Base-by-base conservation (phyloP, 2,888 invertebrate species). In the Drosophila ustulata region DNA sequence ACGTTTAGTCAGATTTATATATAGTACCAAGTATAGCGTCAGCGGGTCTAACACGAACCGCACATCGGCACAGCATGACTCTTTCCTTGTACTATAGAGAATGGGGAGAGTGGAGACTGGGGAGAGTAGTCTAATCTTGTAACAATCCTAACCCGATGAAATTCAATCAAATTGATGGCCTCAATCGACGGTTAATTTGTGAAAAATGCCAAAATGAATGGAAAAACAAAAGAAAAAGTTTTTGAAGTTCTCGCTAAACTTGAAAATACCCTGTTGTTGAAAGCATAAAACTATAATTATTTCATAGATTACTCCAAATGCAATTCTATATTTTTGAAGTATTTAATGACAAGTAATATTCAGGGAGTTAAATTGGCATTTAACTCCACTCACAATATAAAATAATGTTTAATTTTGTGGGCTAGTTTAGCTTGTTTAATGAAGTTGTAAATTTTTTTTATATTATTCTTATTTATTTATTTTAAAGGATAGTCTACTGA, bases 101-200 rank as follows among this genome's bases (percentile, higher is more conserved):
- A 18, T 18, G 18, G 26, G 30, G 4, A 37, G 37, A 37, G 2
- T 11, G n/a, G 37, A 37, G 37, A 37, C 4, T 37, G 37, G 37
- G n/a, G 39, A 32, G 37, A 37, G 39, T 28, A 30, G 32, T 52
- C 28, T 6, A 56, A 46, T 41, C 52, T 34, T 7, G 47, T 39
- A 3, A 47, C 53, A 64, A 63, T 78, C 61, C 46, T 11, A 52
- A 50, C 1, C 63, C 63, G 70, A 62, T 73, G 75, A 72, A 78
- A 74, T 74, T 68, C 87, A 81, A 91, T 88, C 78, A 89, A 88
- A 78, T 85, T 90, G 90, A 89, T 87, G 85, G 83, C 76, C 67
- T 90, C 88, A 83, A 89, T 90, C 89, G 86, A 49, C 83, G 83
- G 80, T 74, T 87, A 89, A 90, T 90, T 91, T 89, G 69, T 66